Percentiles rank a stretch among this genome's conserved stretches.
phyloP scores from a whole-genome alignment of 2,113 vertebrate species.

The Uria aalge region DNA sequence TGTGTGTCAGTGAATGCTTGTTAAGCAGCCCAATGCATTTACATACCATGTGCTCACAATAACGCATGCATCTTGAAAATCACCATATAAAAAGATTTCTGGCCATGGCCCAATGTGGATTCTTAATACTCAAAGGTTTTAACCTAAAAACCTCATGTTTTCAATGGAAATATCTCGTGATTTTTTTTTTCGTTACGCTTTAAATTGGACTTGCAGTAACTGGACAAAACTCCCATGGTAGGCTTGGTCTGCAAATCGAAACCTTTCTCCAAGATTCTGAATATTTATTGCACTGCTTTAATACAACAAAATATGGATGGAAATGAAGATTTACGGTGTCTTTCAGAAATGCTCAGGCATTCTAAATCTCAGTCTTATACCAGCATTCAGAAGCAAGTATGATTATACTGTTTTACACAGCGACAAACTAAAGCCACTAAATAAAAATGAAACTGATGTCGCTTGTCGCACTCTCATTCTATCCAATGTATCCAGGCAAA shows the following conservation, averaged over 20 bases:
- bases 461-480: background rate
- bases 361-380: background rate
- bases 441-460: background rate
- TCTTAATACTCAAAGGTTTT: conserved; percentile 6
- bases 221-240: background rate
- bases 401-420: background rate
- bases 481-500: rapidly evolving
- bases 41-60: conserved; percentile 45
- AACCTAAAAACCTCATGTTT: background rate
- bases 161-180: background rate
- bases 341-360: background rate
- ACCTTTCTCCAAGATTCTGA: background rate
- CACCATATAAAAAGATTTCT: conserved; percentile 44
- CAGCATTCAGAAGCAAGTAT: background rate
- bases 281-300: background rate
- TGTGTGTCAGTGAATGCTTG: conserved; percentile 60
- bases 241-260: background rate
- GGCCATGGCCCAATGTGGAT: background rate
- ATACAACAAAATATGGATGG: background rate
- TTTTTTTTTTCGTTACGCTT: background rate
- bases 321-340: background rate
- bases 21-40: conserved; percentile 55
- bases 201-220: background rate
- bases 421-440: background rate
- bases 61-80: conserved; percentile 51